Percentiles rank a stretch among this genome's conserved stretches.
Evolutionary conservation across 2,888 invertebrate genomes (phyloP).

Genomic region (Anodontia alba): DNA sequence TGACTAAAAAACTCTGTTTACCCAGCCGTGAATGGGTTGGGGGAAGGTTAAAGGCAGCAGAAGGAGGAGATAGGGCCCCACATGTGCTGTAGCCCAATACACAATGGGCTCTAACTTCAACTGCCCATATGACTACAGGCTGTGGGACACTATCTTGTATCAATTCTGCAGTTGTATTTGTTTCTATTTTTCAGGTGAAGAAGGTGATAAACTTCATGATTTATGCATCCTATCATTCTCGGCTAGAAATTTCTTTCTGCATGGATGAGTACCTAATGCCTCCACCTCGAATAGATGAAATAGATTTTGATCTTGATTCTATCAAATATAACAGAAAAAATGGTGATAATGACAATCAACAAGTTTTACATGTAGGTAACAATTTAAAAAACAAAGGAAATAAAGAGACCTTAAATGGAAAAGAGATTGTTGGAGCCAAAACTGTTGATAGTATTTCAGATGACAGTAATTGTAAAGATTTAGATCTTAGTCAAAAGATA

Average conservation of each 20-base stretch:
- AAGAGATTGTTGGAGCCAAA: background rate
- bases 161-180: too few species aligned
- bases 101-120: too few species aligned
- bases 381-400: background rate
- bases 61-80: too few species aligned
- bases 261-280: conserved; percentile 94
- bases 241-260: conserved; percentile 95
- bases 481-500: background rate
- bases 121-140: too few species aligned
- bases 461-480: background rate
- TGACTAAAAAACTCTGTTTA: too few species aligned
- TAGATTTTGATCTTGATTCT: conserved; percentile 40
- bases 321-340: conserved; percentile 4
- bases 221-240: conserved; percentile 95
- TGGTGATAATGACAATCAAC: background rate
- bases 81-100: too few species aligned
- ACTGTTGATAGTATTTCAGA: background rate
- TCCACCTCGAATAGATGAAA: conserved; percentile 84
- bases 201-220: conserved; percentile 93
- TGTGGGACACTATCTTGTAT: too few species aligned
- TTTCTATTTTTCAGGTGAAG: conserved; percentile 88
- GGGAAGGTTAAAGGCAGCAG: too few species aligned
- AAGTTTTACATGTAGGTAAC: background rate
- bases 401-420: background rate
- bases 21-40: too few species aligned